Evolutionary conservation across 2,113 vertebrate species (phyloP).

Genomic region (Cervus canadensis): DNA sequence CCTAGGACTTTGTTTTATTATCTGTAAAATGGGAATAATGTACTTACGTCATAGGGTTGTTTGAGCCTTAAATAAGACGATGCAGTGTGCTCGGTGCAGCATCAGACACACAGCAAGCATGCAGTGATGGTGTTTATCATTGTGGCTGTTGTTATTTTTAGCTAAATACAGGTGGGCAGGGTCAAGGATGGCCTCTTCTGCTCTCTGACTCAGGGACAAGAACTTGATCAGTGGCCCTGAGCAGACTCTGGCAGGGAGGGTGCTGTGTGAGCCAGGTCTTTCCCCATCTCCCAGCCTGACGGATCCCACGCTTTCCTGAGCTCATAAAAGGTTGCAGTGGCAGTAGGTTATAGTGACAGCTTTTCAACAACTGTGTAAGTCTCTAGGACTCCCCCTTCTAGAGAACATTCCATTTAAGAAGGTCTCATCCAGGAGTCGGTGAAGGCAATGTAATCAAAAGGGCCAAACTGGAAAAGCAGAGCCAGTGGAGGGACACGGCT

Average conservation of each 20-base stretch:
- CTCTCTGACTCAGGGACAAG: background rate
- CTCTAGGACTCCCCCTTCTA: conserved; percentile 62
- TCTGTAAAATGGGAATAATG: background rate
- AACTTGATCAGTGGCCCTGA: background rate
- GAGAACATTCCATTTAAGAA: background rate
- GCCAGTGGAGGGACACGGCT: background rate
- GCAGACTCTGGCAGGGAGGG: background rate
- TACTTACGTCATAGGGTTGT: background rate
- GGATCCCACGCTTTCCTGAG: background rate
- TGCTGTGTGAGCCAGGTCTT: background rate
- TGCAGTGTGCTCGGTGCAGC: no score
- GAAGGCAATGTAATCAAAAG: background rate
- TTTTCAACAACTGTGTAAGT: conserved; percentile 82
- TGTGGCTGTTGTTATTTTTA: background rate
- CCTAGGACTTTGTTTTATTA: background rate
- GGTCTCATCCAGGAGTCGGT: background rate
- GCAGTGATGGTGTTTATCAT: fast-evolving
- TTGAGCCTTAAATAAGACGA: background rate
- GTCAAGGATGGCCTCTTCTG: background rate
- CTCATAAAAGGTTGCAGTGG: conserved; percentile 83
- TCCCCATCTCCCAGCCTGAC: background rate
- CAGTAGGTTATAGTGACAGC: conserved; percentile 83
- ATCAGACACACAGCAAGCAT: background rate
- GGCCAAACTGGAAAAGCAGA: background rate
- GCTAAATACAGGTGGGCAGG: background rate